phyloP scores from a whole-genome alignment of 2,888 invertebrate species.

The Papilio protenor region DNA sequence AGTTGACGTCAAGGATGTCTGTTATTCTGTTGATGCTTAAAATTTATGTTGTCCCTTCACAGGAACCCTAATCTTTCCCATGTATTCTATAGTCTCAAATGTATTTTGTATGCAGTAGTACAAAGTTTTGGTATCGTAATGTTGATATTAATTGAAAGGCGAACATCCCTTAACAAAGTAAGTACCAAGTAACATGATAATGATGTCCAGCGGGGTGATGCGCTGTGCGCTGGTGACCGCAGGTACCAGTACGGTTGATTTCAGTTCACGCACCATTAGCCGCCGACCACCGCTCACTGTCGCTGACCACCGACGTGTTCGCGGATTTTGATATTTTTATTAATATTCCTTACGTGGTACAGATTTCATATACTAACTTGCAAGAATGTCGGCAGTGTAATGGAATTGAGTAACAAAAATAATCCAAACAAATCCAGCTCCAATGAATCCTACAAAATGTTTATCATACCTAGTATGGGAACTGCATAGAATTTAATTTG shows the following conservation, averaged over 20 bases:
- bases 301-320: slow-evolving; percentile 25
- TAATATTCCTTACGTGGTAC: not conserved
- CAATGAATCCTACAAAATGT: not conserved
- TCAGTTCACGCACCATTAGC: not conserved
- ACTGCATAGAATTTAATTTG: not conserved
- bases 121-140: not conserved
- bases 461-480: not conserved
- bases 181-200: slow-evolving; percentile 27
- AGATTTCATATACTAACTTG: slow-evolving; percentile 20
- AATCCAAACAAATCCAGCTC: not conserved
- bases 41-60: not conserved
- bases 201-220: slow-evolving; percentile 3
- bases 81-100: not conserved
- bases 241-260: too few relatives aligned
- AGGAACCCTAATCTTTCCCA: not conserved
- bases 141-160: not conserved
- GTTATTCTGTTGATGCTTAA: not conserved
- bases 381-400: not conserved
- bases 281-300: slow-evolving; percentile 14
- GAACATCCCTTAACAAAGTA: slow-evolving; percentile 6
- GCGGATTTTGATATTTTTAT: slow-evolving; percentile 21
- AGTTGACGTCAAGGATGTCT: too few relatives aligned
- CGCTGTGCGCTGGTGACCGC: not conserved
- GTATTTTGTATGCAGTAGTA: not conserved
- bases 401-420: not conserved